A percentile compares a stretch with the other conserved stretches of the same genome.
Conservation (phyloP, 1,140 invertebrate genomes). For the Diprion similis region DNA sequence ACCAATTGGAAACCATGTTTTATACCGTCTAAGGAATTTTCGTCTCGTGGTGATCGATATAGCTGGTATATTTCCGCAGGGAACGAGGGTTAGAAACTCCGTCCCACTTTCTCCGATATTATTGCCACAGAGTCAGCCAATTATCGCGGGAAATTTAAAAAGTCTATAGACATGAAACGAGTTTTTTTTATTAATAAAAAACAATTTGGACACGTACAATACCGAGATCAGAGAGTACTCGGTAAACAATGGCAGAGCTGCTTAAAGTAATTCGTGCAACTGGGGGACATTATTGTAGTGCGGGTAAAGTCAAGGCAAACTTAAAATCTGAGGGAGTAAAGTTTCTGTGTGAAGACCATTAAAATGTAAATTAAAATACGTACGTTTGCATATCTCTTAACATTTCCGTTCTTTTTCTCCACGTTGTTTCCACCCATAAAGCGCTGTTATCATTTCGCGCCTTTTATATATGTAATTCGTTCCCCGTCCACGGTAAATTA, state of each 20-base stretch:
- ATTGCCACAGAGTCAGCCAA: not conserved
- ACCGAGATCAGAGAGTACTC: not conserved
- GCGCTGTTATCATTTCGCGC: conserved; percentile 9
- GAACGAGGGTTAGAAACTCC: too few relatives aligned
- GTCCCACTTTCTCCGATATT: too few relatives aligned
- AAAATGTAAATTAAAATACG: conserved; percentile 29
- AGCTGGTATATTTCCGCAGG: too few relatives aligned
- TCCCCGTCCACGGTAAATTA: conserved; percentile 13
- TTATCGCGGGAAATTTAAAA: not conserved
- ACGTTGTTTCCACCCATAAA: not conserved
- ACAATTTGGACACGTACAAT: not conserved
- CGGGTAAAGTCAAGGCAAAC: not conserved
- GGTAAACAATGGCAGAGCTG: not conserved
- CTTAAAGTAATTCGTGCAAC: not conserved
- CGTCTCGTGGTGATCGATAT: not conserved
- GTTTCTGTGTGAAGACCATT: conserved; percentile 13
- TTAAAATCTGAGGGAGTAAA: not conserved
- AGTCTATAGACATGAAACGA: not conserved
- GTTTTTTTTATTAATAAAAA: too few relatives aligned
- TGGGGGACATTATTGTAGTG: not conserved
- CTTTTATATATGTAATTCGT: conserved; percentile 18
- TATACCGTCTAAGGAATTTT: not conserved
- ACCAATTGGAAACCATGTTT: not conserved
- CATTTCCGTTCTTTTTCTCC: conserved; percentile 14
- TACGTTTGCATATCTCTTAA: conserved; percentile 23